Evolutionary conservation across 2,113 vertebrate genomes (phyloP).

Genomic region (Hydrochoerus hydrochaeris): DNA sequence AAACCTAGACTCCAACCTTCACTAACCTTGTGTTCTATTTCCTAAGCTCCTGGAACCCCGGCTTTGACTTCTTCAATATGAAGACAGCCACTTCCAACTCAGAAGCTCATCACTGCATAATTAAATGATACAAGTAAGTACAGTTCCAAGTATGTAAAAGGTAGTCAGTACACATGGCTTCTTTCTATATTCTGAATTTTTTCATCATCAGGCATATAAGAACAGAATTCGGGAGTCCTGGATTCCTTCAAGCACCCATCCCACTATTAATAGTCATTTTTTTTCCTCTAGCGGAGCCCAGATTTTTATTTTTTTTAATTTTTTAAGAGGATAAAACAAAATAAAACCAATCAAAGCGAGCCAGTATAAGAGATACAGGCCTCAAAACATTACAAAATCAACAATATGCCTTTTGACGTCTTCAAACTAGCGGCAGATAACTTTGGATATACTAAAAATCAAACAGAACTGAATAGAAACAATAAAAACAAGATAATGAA

Average conservation of each 20-base stretch:
- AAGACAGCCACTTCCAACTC: not conserved
- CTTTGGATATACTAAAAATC: too few species aligned
- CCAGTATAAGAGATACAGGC: too few species aligned
- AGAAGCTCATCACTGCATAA: not conserved
- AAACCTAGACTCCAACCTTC: not conserved
- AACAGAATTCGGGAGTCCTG: not conserved
- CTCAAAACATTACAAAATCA: too few species aligned
- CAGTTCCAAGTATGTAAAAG: not conserved
- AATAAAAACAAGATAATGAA: too few species aligned
- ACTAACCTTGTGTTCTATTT: not conserved
- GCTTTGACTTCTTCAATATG: not conserved
- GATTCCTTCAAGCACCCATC: too few species aligned
- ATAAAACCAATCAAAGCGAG: too few species aligned
- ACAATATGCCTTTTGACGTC: too few species aligned
- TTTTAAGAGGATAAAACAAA: too few species aligned
- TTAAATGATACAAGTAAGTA: not conserved
- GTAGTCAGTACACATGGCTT: not conserved
- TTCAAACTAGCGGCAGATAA: too few species aligned
- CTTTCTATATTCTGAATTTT: not conserved
- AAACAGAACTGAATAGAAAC: too few species aligned
- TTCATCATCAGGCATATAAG: not conserved
- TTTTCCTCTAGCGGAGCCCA: not conserved
- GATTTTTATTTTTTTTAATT: not conserved
- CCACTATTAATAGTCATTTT: not conserved
- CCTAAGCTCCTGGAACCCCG: not conserved